A percentile compares a stretch with the other conserved stretches of the same genome.
phyloP scores from a whole-genome alignment of 2,797 vertebrate genomes.

The Sternotherus odoratus region DNA sequence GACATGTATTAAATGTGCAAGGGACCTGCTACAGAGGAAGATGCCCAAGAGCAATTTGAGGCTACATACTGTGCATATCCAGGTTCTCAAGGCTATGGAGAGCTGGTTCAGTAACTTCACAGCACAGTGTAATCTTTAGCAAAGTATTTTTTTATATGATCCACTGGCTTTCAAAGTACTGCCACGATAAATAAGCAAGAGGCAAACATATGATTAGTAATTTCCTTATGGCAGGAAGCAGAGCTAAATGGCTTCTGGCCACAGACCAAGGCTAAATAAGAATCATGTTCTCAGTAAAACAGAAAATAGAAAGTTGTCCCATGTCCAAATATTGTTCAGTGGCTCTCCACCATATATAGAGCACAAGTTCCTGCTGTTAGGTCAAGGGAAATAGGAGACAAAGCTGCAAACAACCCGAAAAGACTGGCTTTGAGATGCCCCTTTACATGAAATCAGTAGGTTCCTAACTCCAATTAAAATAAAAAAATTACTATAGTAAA shows the following conservation, averaged over 20 bases:
- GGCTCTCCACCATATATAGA: not conserved
- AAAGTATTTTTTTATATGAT: slow-evolving; percentile 15
- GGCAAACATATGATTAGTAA: slow-evolving; percentile 57
- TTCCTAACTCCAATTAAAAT: not conserved
- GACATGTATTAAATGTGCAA: not conserved
- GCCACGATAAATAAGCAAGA: slow-evolving; percentile 1
- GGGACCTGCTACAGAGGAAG: not conserved
- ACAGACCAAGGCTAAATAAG: slow-evolving; percentile 48
- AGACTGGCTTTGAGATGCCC: not conserved
- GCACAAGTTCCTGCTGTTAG: not conserved
- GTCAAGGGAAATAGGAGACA: slow-evolving; percentile 6
- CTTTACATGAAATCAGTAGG: not conserved
- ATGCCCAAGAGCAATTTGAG: not conserved
- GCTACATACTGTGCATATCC: not conserved
- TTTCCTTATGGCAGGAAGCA: slow-evolving; percentile 56
- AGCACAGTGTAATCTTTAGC: not conserved
- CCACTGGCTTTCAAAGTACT: slow-evolving; percentile 57
- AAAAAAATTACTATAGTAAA: not conserved
- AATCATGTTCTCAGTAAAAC: slow-evolving; percentile 49
- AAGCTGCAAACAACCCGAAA: not conserved
- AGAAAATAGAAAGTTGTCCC: slow-evolving; percentile 54
- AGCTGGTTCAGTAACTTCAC: not conserved
- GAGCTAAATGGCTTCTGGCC: slow-evolving; percentile 28
- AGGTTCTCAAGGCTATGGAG: not conserved
- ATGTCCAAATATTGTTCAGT: slow-evolving; percentile 21